A percentile compares a stretch with the other conserved stretches of the same genome.
phyloP scores from a whole-genome alignment of 2,113 vertebrate genomes.

The Corvus hawaiiensis region DNA sequence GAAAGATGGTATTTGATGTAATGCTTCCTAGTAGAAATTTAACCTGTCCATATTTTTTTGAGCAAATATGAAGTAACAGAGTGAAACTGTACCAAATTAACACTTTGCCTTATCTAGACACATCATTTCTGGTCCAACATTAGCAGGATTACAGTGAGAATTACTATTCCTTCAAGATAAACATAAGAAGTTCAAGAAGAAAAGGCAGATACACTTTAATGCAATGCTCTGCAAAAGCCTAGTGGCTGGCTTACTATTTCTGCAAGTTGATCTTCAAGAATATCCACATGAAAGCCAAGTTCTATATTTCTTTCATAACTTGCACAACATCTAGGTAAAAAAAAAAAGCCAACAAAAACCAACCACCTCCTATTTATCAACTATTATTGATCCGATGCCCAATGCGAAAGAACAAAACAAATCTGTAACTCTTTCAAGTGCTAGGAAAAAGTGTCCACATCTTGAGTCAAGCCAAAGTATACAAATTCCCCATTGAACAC shows the following conservation, averaged over 20 bases:
- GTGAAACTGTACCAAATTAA: neutral
- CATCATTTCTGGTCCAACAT: neutral
- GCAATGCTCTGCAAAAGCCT: neutral
- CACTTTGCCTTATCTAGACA: neutral
- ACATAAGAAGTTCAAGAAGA: neutral
- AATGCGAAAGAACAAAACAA: neutral
- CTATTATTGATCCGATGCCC: neutral
- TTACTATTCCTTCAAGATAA: neutral
- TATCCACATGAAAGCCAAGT: neutral
- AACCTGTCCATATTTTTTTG: neutral
- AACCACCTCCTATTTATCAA: neutral
- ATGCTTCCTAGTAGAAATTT: neutral
- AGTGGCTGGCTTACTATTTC: neutral
- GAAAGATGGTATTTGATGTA: neutral
- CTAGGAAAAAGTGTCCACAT: neutral
- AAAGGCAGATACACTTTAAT: neutral
- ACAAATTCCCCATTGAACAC: neutral
- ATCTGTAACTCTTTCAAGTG: neutral
- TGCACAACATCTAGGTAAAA: neutral
- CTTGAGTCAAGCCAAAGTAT: neutral
- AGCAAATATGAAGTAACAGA: neutral
- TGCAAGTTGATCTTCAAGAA: neutral
- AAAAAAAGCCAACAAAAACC: neutral
- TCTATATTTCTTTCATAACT: neutral
- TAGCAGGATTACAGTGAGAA: neutral